These are phyloP conservation scores for Arion vulgaris DNA, from an alignment of 1,140 invertebrate species.

Conservation along the genomic window DNA sequence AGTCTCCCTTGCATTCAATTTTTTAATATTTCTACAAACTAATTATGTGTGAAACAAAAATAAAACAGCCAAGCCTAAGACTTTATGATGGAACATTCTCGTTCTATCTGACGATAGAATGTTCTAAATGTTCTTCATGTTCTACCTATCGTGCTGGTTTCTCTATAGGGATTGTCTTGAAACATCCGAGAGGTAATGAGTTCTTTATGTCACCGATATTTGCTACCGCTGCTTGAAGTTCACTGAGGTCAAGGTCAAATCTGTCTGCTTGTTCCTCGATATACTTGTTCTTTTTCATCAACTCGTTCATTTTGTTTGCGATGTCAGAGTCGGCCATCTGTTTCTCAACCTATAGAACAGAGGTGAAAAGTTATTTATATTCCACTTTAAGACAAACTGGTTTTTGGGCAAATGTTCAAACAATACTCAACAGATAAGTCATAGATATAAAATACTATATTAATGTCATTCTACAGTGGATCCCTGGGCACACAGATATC, in stretches of 20 bases:
- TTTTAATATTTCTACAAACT: too few species aligned
- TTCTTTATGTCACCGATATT: slow-evolving; percentile 89
- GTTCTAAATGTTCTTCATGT: too few species aligned
- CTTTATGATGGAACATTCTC: too few species aligned
- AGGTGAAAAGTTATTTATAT: too few species aligned
- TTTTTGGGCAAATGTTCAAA: background rate
- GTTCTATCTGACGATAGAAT: too few species aligned
- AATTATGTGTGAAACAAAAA: too few species aligned
- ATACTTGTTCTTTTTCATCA: slow-evolving; percentile 50
- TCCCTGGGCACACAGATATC: too few species aligned
- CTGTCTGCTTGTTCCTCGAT: slow-evolving; percentile 86
- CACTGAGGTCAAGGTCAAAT: slow-evolving; percentile 85
- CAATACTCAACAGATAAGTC: background rate
- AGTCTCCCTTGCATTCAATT: too few species aligned
- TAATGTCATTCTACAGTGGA: too few species aligned
- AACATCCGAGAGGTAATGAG: slow-evolving; percentile 88
- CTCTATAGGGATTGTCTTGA: slow-evolving; percentile 75
- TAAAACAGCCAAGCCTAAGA: too few species aligned
- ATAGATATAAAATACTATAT: too few species aligned
- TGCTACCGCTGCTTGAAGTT: slow-evolving; percentile 84
- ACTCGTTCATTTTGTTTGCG: slow-evolving; percentile 75
- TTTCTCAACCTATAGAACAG: slow-evolving; percentile 79
- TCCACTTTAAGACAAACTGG: background rate
- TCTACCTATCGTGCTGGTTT: background rate
- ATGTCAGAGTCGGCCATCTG: slow-evolving; percentile 83